These are phyloP conservation scores for Dryobates pubescens DNA, from an alignment of 2,797 vertebrate genomes.

Conservation along the genomic window DNA sequence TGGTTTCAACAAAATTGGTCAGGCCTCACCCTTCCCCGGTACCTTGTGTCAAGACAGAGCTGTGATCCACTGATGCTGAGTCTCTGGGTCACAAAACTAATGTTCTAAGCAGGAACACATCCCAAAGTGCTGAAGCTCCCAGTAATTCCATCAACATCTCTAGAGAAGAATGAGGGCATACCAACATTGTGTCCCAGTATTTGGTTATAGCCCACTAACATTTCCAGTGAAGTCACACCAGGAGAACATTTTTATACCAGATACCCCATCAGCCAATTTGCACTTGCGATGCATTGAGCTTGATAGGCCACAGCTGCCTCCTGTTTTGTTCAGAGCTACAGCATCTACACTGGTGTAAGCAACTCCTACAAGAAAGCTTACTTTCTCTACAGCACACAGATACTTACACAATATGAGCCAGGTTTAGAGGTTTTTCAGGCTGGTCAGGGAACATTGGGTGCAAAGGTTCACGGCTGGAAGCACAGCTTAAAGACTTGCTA, in stretches of 20 bases:
- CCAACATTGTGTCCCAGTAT: neutral
- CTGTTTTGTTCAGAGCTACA: neutral
- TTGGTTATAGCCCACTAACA: neutral
- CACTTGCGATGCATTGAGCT: neutral
- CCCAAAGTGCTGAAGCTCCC: neutral
- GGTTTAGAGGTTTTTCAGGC: conserved; percentile 95
- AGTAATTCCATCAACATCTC: neutral
- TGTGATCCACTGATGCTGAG: neutral
- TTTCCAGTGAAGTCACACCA: neutral
- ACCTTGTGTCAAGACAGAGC: neutral
- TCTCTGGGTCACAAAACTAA: neutral
- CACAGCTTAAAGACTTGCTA: conserved; percentile 98
- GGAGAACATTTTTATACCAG: neutral
- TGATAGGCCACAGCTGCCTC: neutral
- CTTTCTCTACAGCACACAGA: conserved; percentile 17
- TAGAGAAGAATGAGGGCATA: neutral
- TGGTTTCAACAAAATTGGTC: neutral
- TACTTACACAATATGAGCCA: conserved; percentile 97
- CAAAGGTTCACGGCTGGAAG: conserved; percentile 93
- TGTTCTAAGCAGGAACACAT: neutral
- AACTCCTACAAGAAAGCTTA: conserved; percentile 11
- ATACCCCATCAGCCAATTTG: neutral
- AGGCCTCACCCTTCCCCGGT: neutral
- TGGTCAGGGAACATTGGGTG: conserved; percentile 94
- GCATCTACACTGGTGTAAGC: neutral